Evolutionary conservation across 2,797 vertebrate genomes (phyloP).

Genomic region (Neostethus bicornis): DNA sequence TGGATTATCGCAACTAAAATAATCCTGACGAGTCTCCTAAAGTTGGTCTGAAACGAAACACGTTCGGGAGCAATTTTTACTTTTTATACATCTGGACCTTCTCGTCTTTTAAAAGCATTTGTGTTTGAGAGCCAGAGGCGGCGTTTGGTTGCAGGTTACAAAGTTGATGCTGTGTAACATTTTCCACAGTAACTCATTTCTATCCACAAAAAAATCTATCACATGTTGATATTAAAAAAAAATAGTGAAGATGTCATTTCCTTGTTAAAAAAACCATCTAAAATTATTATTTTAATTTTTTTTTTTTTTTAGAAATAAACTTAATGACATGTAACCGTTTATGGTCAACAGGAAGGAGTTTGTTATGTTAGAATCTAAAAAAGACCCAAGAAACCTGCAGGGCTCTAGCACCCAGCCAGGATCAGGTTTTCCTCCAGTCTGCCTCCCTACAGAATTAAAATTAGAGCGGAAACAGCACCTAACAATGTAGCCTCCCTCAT

Average conservation of each 20-base stretch:
- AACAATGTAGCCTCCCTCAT: slow-evolving; percentile 23
- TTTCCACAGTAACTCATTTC: slow-evolving; percentile 28
- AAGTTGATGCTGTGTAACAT: slow-evolving; percentile 36
- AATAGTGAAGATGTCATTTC: too few species aligned
- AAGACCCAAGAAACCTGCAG: slow-evolving; percentile 34
- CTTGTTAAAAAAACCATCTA: too few species aligned
- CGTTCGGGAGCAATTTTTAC: slow-evolving; percentile 2
- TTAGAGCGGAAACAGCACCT: slow-evolving; percentile 58
- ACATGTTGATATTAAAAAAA: not conserved
- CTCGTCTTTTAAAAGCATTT: slow-evolving; percentile 4
- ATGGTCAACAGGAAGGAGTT: too few species aligned
- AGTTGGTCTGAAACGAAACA: slow-evolving; percentile 2
- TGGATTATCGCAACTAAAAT: slow-evolving; percentile 16
- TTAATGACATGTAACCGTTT: too few species aligned
- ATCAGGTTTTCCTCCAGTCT: slow-evolving; percentile 65
- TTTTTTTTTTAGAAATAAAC: too few species aligned
- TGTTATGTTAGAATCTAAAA: slow-evolving; percentile 50
- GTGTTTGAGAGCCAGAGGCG: slow-evolving; percentile 30
- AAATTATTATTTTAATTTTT: too few species aligned
- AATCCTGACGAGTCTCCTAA: not conserved
- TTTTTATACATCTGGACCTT: slow-evolving; percentile 8
- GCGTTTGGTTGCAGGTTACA: slow-evolving; percentile 17
- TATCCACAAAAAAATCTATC: not conserved
- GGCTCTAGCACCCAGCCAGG: slow-evolving; percentile 48
- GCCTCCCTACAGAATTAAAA: slow-evolving; percentile 68